Base-by-base conservation (phyloP, 2,113 vertebrate genomes). In the Cephalophus harveyi region DNA sequence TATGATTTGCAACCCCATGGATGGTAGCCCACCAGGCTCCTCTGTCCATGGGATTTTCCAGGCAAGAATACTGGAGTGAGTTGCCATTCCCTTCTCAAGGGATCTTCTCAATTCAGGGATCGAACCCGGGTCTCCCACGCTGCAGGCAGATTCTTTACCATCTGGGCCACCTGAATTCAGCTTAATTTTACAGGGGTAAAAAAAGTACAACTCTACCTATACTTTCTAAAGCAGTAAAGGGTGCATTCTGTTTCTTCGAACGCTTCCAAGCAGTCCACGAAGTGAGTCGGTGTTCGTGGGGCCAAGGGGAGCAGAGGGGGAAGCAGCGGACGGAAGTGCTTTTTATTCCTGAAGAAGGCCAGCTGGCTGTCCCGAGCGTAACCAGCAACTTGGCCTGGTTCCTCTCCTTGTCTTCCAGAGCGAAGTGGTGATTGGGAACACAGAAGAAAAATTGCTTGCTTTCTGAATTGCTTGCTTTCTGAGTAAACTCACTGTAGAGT, bases 321-420 rank as follows among this genome's bases (percentile, higher is more conserved):
- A 97, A 89, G 78, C 87, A 62, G 89, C 40, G 13, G 25, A 71
- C 40, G 87, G 95, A 95, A 89, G 89, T 74, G 89, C 81, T 91
- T 78, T 84, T 96, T 79, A 87, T 83, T 84, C 88, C 92, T 87
- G 79, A 96, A 92, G 95, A 81, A 60, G 87, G 95, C 95, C 94
- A 95, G 85, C 97, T 97, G 97, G 95, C 97, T 28, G 62, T 57
- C 91, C 96, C 5, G 46, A 83, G 78, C 50, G 71, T 64, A 94
- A 62, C 95, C 96, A 94, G 96, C 54, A 86, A 83, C 83, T 92
- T 97, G 97, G 97, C 96, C n/a, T 36, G 1, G 5, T 48, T 96
- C 93, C 93, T 59, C 64, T 52, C 48, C 95, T 91, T 97, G 91
- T 94, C 92, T 88, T 94, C 94, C 94, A 95, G 97, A 89, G 86